These are phyloP conservation scores for Halcyon badia DNA, from an alignment of 2,797 vertebrate genomes.

Conservation along the genomic window DNA sequence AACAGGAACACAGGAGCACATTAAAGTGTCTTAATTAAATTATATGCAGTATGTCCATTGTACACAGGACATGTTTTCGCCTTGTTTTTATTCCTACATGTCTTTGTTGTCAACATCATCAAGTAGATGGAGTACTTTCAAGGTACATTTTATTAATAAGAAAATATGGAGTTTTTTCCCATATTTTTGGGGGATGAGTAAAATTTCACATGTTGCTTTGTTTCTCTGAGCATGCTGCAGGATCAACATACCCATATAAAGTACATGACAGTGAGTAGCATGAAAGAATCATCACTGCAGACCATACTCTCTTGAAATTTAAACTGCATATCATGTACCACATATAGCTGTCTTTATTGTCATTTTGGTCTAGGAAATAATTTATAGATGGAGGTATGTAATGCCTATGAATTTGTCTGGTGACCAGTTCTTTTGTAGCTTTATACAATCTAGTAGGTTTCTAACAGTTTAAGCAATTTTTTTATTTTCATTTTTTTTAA, in stretches of 20 bases:
- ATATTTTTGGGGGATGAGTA: rapidly evolving
- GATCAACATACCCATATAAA: background rate
- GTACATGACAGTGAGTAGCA: background rate
- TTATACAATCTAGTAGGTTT: background rate
- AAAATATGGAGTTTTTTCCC: background rate
- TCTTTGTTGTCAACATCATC: background rate
- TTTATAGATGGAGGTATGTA: background rate
- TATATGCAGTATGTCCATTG: background rate
- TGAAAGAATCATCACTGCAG: background rate
- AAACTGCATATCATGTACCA: background rate
- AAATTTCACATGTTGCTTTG: background rate
- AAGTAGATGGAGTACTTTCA: background rate
- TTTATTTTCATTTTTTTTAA: background rate
- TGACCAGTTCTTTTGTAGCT: background rate
- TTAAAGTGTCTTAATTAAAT: constrained; percentile 43
- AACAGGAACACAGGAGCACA: background rate
- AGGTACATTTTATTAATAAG: background rate
- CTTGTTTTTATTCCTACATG: background rate
- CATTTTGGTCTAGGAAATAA: background rate
- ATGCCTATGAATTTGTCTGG: background rate
- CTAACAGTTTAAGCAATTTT: background rate
- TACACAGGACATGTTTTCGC: background rate
- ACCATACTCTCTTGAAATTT: background rate
- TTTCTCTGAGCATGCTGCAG: background rate
- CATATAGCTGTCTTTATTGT: background rate